These are phyloP conservation scores for Sesia apiformis DNA, from an alignment of 2,888 invertebrate species.

Conservation along the genomic window DNA sequence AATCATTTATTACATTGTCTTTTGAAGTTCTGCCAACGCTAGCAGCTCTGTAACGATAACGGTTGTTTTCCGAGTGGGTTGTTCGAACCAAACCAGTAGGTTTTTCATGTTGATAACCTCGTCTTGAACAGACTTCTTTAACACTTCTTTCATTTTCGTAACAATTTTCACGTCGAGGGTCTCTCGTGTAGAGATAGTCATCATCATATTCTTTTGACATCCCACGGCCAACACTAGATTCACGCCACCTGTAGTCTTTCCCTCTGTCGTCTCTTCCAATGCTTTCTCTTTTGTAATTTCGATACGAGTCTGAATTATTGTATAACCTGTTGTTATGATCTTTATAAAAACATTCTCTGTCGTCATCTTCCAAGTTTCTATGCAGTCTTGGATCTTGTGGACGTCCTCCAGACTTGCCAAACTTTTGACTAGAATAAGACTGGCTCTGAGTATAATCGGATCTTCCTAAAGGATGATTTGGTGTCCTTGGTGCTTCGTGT, in stretches of 20 bases:
- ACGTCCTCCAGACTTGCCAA: conserved; percentile 17
- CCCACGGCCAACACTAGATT: conserved; percentile 16
- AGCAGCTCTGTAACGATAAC: conserved; percentile 14
- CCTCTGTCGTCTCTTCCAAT: conserved; percentile 18
- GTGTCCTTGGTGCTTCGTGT: conserved; percentile 25
- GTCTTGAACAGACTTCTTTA: conserved; percentile 15
- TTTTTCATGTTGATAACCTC: conserved; percentile 23
- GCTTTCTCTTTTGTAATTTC: conserved; percentile 27
- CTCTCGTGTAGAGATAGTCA: conserved; percentile 16
- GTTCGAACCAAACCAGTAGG: conserved; percentile 20
- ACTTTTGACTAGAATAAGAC: not conserved
- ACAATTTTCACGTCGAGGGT: conserved; percentile 7
- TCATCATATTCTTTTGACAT: conserved; percentile 18
- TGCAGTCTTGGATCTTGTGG: conserved; percentile 40
- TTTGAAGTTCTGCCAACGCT: conserved; percentile 16
- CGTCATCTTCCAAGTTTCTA: conserved; percentile 36
- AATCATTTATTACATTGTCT: conserved; percentile 12
- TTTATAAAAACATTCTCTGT: conserved; percentile 25
- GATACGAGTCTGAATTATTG: conserved; percentile 18
- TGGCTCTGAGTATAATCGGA: conserved; percentile 12
- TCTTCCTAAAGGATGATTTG: conserved; percentile 15
- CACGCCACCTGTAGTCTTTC: conserved; percentile 10
- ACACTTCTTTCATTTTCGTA: conserved; percentile 15
- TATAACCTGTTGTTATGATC: conserved; percentile 25
- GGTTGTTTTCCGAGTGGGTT: conserved; percentile 9